Conservation (phyloP, 2,113 vertebrate species). For the Chrysemys picta region DNA sequence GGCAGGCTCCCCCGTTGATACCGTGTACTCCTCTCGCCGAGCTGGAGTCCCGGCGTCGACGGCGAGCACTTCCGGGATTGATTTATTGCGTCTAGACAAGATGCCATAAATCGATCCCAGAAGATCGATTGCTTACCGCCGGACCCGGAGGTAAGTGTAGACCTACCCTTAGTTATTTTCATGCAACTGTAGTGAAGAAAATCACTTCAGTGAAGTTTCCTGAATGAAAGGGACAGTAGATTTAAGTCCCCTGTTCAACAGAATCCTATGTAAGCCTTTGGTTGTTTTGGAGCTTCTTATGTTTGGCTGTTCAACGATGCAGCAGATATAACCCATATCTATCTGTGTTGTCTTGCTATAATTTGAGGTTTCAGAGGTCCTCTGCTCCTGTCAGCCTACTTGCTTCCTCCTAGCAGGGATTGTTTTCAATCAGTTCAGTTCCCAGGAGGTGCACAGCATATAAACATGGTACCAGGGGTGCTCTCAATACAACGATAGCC, state of each 20-base stretch:
- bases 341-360: not conserved
- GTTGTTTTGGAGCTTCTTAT: not conserved
- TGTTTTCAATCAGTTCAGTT: not conserved
- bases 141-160: too few species aligned
- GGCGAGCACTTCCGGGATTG: too few species aligned
- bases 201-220: not conserved
- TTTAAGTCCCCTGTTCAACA: not conserved
- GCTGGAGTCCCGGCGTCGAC: too few species aligned
- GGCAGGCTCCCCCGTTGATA: too few species aligned
- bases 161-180: not conserved
- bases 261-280: not conserved
- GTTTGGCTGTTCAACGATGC: not conserved
- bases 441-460: not conserved
- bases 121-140: too few species aligned
- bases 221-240: not conserved
- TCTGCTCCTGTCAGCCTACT: not conserved
- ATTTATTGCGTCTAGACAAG: too few species aligned
- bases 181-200: not conserved
- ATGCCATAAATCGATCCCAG: too few species aligned
- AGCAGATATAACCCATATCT: not conserved
- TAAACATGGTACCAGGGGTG: not conserved
- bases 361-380: not conserved
- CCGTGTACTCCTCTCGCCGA: too few species aligned
- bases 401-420: not conserved
- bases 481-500: not conserved